These are phyloP conservation scores for Benthosema pterotum DNA, from an alignment of 2,797 vertebrate genomes.

Conservation along the genomic window DNA sequence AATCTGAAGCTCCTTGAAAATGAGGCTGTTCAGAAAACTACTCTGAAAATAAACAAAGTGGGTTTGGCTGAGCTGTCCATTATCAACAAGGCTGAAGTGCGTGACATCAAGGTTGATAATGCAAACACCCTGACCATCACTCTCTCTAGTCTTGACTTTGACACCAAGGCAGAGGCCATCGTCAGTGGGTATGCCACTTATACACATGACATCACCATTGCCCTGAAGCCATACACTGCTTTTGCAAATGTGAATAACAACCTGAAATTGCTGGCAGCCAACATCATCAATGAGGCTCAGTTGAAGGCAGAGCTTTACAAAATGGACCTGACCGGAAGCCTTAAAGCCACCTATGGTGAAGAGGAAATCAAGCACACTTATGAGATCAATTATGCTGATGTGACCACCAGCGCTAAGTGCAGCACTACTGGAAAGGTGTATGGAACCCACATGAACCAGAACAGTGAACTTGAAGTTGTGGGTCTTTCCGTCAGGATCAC, in stretches of 20 bases:
- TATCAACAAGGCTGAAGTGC: conserved; percentile 80
- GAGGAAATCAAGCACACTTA: conserved; percentile 89
- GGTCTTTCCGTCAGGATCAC: conserved; percentile 84
- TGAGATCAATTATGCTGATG: conserved; percentile 79
- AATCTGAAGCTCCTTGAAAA: conserved; percentile 79
- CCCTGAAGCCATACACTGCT: conserved; percentile 82
- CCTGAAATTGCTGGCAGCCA: conserved; percentile 77
- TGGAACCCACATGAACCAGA: conserved; percentile 83
- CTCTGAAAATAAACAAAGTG: conserved; percentile 79
- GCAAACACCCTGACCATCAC: conserved; percentile 81
- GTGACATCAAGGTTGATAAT: conserved; percentile 81
- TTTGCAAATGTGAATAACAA: conserved; percentile 82
- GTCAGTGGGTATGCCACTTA: conserved; percentile 81
- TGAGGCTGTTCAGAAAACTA: conserved; percentile 84
- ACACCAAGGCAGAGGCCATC: conserved; percentile 82
- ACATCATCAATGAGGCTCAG: conserved; percentile 81
- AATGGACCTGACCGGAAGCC: conserved; percentile 83
- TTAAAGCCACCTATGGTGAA: conserved; percentile 79
- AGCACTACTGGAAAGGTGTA: conserved; percentile 85
- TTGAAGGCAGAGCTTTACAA: conserved; percentile 83
- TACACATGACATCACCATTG: conserved; percentile 82
- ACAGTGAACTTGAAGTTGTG: conserved; percentile 81
- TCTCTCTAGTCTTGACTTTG: conserved; percentile 78
- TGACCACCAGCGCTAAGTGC: conserved; percentile 82
- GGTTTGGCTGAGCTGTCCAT: conserved; percentile 82